Conservation (phyloP, 2,888 invertebrate species). For the Leucophora obtusa region DNA sequence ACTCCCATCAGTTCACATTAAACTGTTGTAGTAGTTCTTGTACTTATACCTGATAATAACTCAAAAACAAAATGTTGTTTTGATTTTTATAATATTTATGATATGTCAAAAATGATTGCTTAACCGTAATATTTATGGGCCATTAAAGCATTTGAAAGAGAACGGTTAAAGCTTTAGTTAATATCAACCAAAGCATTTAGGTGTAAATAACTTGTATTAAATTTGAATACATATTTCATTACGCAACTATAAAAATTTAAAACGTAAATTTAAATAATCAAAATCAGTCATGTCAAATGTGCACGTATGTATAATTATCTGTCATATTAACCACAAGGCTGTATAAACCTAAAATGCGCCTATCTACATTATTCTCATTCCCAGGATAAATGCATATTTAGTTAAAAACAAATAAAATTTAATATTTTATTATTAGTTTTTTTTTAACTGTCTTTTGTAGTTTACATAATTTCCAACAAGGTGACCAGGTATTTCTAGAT, state of each 20-base stretch:
- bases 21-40: background rate
- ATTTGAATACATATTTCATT: conserved; percentile 25
- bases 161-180: conserved; percentile 27
- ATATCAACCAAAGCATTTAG: conserved; percentile 52
- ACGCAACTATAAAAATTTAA: conserved; percentile 21
- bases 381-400: background rate
- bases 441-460: conserved; percentile 8
- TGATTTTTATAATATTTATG: background rate
- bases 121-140: conserved; percentile 44
- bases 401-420: conserved; percentile 35
- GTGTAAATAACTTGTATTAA: conserved; percentile 53
- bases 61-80: too few relatives aligned
- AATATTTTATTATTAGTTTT: conserved; percentile 12
- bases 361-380: background rate
- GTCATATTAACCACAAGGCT: conserved; percentile 46
- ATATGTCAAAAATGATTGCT: conserved; percentile 27
- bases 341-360: background rate
- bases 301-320: conserved; percentile 44
- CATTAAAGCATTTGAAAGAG: conserved; percentile 37
- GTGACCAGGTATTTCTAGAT: too few relatives aligned
- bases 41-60: background rate
- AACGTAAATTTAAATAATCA: conserved; percentile 42
- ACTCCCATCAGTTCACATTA: background rate
- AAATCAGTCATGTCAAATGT: conserved; percentile 52
- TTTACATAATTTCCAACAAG: background rate